A percentile compares a stretch with the other conserved stretches of the same genome.
Evolutionary conservation across 2,888 invertebrate genomes (phyloP).

Genomic region (Diloba caeruleocephala): DNA sequence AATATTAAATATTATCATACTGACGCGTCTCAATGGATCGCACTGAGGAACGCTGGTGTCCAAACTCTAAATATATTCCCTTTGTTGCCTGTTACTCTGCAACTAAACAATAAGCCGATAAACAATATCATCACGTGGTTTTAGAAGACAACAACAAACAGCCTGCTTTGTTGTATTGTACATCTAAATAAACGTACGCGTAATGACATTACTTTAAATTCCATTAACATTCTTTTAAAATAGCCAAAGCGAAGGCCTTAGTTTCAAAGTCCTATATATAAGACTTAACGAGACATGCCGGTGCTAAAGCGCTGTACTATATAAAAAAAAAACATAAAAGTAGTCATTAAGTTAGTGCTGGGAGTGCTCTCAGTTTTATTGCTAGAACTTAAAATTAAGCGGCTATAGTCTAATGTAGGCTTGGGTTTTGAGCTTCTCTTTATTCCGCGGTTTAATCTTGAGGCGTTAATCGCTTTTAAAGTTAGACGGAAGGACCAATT

Average conservation of each 20-base stretch:
- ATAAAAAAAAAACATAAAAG: conserved; percentile 25
- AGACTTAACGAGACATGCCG: conserved; percentile 11
- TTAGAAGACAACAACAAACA: too few relatives aligned
- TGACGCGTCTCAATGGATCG: too few relatives aligned
- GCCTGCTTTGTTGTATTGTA: too few relatives aligned
- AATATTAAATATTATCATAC: too few relatives aligned
- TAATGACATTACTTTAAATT: not conserved
- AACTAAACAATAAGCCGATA: too few relatives aligned
- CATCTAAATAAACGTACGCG: too few relatives aligned
- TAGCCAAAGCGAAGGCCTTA: not conserved
- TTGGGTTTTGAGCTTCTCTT: conserved; percentile 26
- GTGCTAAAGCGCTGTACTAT: conserved; percentile 18
- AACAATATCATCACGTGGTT: too few relatives aligned
- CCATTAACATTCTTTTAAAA: not conserved
- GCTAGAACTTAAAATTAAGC: conserved; percentile 43
- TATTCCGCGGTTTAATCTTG: conserved; percentile 39
- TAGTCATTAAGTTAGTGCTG: conserved; percentile 38
- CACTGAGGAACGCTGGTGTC: too few relatives aligned
- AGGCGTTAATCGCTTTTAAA: conserved; percentile 52
- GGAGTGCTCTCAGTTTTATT: conserved; percentile 40
- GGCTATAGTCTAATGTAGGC: conserved; percentile 30
- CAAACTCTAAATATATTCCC: too few relatives aligned
- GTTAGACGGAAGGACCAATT: conserved; percentile 46
- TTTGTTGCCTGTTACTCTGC: too few relatives aligned
- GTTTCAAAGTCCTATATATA: conserved; percentile 20